Conservation (phyloP, 2,113 vertebrate genomes). For the Forbesichthys papilliferus region DNA sequence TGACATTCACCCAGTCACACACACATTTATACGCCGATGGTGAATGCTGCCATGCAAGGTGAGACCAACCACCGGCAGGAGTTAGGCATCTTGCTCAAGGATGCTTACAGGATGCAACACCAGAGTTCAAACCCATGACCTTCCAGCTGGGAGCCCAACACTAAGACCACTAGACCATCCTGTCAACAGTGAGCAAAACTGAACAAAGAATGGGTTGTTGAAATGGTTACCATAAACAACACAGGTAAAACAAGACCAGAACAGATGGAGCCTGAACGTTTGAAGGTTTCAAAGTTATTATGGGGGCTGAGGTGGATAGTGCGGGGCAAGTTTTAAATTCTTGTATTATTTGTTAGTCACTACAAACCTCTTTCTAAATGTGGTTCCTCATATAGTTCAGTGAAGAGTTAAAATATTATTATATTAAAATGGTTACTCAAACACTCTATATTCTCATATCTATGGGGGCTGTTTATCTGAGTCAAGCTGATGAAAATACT, state of each 20-base stretch:
- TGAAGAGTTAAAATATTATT: slow-evolving; percentile 44
- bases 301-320: too few relatives aligned
- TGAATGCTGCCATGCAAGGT: too few relatives aligned
- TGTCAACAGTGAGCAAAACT: slow-evolving; percentile 1
- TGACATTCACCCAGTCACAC: too few relatives aligned
- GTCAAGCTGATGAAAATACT: slow-evolving; percentile 26
- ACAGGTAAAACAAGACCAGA: slow-evolving; percentile 5
- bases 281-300: too few relatives aligned
- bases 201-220: slow-evolving; percentile 1
- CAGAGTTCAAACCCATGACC: too few relatives aligned
- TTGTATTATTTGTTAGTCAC: slow-evolving; percentile 45
- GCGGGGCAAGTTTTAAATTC: too few relatives aligned
- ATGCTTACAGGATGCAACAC: too few relatives aligned
- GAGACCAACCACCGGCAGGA: too few relatives aligned
- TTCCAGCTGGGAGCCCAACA: too few relatives aligned
- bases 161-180: too few relatives aligned
- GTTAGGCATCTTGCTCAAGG: too few relatives aligned
- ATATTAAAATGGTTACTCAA: slow-evolving; percentile 50
- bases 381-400: slow-evolving; percentile 30
- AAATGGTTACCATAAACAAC: slow-evolving; percentile 1
- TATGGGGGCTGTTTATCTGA: slow-evolving; percentile 42
- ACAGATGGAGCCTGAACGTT: slow-evolving; percentile 1
- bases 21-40: too few relatives aligned
- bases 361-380: slow-evolving; percentile 38
- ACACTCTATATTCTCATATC: slow-evolving; percentile 15